phyloP scores from a whole-genome alignment of 2,797 vertebrate genomes.

The Gobio occitaniae region DNA sequence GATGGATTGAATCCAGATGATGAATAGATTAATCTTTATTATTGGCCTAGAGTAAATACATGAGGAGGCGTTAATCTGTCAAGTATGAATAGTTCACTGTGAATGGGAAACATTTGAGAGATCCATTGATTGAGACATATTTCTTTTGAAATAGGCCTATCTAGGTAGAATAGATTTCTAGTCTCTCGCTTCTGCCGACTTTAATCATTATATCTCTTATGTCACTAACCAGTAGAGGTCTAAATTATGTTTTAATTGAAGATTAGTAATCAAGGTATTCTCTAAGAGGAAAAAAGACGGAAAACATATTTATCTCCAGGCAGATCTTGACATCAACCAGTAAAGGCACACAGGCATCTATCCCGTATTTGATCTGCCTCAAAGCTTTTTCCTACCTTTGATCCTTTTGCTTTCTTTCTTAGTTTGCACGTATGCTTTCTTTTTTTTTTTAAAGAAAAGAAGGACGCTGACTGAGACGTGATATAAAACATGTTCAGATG shows the following conservation, averaged over 20 bases:
- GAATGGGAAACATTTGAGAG: neutral
- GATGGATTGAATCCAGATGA: neutral
- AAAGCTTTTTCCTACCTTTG: neutral
- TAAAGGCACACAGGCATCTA: neutral
- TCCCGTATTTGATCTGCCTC: neutral
- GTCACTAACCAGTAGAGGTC: neutral
- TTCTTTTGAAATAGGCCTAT: neutral
- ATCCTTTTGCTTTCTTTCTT: slow-evolving; percentile 9
- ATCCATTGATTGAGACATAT: neutral
- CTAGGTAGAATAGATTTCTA: neutral
- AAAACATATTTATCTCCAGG: slow-evolving; percentile 59
- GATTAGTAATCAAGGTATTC: neutral
- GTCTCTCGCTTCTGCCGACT: neutral
- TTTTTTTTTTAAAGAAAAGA: neutral
- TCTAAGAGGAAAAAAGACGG: neutral
- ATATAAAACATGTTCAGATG: slow-evolving; percentile 10
- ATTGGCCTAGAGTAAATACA: neutral
- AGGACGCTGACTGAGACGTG: neutral
- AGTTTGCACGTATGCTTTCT: neutral
- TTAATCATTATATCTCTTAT: neutral
- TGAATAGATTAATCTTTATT: neutral
- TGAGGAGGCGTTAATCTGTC: neutral
- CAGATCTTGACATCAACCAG: slow-evolving; percentile 70
- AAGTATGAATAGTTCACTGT: slow-evolving; percentile 1
- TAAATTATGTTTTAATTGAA: neutral